Conservation (phyloP, 2,113 vertebrate species). For the Harpagus bidentatus region DNA sequence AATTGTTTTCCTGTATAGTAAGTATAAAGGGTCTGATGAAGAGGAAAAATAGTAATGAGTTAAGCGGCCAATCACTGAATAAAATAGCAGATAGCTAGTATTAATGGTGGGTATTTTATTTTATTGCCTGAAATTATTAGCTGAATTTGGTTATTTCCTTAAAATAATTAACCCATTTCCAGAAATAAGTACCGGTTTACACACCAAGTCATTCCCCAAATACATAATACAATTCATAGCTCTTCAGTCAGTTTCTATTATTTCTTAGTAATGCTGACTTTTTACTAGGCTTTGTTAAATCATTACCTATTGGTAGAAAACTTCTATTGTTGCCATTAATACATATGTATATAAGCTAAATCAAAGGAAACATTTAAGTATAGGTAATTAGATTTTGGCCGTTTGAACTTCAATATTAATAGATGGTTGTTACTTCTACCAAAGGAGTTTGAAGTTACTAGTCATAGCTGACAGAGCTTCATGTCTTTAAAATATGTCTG, state of each 20-base stretch:
- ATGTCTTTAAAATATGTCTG: background rate
- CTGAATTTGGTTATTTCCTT: background rate
- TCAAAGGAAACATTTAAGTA: background rate
- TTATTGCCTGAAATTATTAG: background rate
- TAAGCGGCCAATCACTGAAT: background rate
- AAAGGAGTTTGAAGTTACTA: background rate
- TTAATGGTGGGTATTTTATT: background rate
- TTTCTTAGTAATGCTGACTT: background rate
- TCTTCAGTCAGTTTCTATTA: background rate
- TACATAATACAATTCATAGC: background rate
- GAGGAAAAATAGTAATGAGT: background rate
- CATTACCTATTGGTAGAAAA: background rate
- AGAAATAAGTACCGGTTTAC: background rate
- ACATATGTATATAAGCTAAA: background rate
- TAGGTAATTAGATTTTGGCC: background rate
- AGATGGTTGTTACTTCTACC: background rate
- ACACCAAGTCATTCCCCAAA: background rate
- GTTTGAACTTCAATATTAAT: background rate
- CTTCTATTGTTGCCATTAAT: background rate
- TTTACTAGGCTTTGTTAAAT: background rate
- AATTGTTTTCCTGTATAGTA: background rate
- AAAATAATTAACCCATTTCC: background rate
- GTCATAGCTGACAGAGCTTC: background rate
- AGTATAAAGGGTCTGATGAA: background rate
- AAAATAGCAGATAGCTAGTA: background rate